Evolutionary conservation across 2,888 invertebrate species (phyloP).

Genomic region (Trichopria drosophilae): DNA sequence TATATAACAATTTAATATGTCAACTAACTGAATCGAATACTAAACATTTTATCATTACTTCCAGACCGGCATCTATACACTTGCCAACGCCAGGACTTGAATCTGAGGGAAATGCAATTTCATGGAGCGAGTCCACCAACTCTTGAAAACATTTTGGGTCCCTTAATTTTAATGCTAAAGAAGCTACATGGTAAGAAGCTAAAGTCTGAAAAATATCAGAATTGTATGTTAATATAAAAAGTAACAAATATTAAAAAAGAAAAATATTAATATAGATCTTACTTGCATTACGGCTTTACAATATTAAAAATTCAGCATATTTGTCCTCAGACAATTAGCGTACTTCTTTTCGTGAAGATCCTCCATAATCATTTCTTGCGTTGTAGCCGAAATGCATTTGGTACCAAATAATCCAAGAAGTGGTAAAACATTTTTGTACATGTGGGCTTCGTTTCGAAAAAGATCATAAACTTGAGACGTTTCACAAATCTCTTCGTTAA

Average conservation of each 20-base stretch:
- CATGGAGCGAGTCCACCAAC: constrained; percentile 36
- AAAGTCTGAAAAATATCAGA: too few species aligned
- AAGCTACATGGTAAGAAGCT: constrained; percentile 44
- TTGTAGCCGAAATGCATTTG: constrained; percentile 32
- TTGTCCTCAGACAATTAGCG: constrained; percentile 30
- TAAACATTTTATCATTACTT: constrained; percentile 31
- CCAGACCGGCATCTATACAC: constrained; percentile 29
- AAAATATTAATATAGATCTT: too few species aligned
- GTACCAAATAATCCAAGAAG: constrained; percentile 31
- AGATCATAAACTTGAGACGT: constrained; percentile 28
- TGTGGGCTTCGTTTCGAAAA: constrained; percentile 37
- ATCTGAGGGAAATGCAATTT: constrained; percentile 39
- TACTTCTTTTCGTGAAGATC: constrained; percentile 37
- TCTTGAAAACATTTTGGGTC: constrained; percentile 32
- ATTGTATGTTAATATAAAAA: too few species aligned
- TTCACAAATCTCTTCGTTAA: constrained; percentile 25
- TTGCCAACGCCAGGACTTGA: constrained; percentile 32
- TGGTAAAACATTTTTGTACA: constrained; percentile 34
- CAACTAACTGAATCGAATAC: too few species aligned
- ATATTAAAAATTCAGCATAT: constrained; percentile 38
- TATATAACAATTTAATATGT: constrained; percentile 26
- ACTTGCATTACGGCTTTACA: too few species aligned
- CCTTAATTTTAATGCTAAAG: constrained; percentile 39
- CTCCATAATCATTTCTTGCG: constrained; percentile 35
- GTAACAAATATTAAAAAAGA: too few species aligned